A percentile compares a stretch with the other conserved stretches of the same genome.
Evolutionary conservation across 2,113 vertebrate genomes (phyloP).

Genomic region (Chloropsis cyanopogon): DNA sequence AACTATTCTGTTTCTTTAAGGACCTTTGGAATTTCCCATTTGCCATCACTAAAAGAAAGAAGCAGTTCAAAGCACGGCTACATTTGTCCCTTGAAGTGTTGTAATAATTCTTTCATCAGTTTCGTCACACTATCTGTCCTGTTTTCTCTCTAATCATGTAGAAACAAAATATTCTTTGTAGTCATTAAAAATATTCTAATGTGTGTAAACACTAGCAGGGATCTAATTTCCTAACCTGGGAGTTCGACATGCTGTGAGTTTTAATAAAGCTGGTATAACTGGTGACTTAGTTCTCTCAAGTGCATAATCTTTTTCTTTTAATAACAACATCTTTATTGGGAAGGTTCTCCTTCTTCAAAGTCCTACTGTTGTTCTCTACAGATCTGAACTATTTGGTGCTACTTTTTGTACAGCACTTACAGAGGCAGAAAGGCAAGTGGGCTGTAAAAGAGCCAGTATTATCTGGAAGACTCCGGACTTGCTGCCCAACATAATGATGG

Average conservation of each 20-base stretch:
- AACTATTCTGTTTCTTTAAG: background rate
- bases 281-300: background rate
- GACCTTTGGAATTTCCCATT: background rate
- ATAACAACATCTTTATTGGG: background rate
- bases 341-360: background rate
- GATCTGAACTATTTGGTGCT: background rate
- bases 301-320: background rate
- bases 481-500: background rate
- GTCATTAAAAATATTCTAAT: background rate
- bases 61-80: background rate
- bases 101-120: background rate
- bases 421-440: fast-evolving
- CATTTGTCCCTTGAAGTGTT: background rate
- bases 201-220: background rate
- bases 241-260: constrained; percentile 17
- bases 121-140: background rate
- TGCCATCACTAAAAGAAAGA: background rate
- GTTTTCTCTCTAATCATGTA: background rate
- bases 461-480: background rate
- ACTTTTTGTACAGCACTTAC: background rate
- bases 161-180: background rate
- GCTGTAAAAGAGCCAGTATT: background rate
- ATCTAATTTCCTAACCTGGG: background rate
- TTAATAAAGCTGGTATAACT: constrained; percentile 22
- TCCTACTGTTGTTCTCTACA: background rate